Percentiles rank a stretch among this genome's conserved stretches.
These are phyloP conservation scores for Sphyrna mokarran DNA, from an alignment of 2,113 vertebrate genomes.

Conservation along the genomic window DNA sequence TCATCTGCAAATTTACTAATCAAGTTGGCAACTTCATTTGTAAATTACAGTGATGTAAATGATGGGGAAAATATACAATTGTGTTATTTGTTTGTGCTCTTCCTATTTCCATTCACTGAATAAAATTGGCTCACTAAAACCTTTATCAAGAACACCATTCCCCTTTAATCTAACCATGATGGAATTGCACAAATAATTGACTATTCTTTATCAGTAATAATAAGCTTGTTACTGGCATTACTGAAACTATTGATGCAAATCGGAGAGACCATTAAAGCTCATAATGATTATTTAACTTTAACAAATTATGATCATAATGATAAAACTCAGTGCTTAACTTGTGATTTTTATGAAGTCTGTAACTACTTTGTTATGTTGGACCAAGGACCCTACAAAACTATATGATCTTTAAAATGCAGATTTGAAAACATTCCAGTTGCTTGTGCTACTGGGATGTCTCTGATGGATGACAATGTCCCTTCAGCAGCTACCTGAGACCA, in stretches of 20 bases:
- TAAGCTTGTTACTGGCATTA: neutral
- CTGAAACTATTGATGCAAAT: neutral
- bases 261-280: neutral
- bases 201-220: neutral
- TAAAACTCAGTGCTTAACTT: neutral
- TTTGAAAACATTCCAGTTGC: neutral
- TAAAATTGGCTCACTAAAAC: neutral
- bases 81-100: neutral
- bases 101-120: neutral
- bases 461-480: neutral
- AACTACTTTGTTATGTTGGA: neutral
- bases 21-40: neutral
- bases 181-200: neutral
- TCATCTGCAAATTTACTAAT: too few relatives aligned
- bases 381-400: neutral
- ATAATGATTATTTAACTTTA: neutral
- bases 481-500: neutral
- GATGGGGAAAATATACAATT: neutral
- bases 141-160: neutral
- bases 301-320: neutral
- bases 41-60: neutral
- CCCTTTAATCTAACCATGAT: neutral
- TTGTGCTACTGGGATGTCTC: neutral
- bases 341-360: neutral
- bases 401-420: neutral